Conservation (phyloP, 2,797 vertebrate species). For the Pangasius djambal region DNA sequence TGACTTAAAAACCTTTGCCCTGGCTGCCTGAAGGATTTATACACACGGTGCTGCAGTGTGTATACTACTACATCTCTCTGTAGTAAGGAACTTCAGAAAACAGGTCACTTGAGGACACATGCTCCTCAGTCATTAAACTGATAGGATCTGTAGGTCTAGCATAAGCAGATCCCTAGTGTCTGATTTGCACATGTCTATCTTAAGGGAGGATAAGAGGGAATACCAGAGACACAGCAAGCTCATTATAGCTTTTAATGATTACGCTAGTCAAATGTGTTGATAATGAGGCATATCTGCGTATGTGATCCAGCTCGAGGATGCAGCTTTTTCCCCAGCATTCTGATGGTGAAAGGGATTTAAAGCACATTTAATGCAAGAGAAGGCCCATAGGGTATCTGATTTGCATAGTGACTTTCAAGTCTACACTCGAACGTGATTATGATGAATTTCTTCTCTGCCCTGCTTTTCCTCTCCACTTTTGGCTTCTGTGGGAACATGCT, state of each 20-base stretch:
- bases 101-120: conserved; percentile 31
- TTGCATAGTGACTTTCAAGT: conserved; percentile 63
- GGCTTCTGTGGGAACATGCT: conserved; percentile 19
- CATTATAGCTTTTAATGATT: conserved; percentile 67
- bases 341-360: conserved; percentile 20
- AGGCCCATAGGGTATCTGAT: conserved; percentile 51
- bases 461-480: conserved; percentile 14
- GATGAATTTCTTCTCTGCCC: conserved; percentile 48
- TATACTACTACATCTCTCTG: conserved; percentile 23
- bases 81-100: conserved; percentile 32
- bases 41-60: conserved; percentile 66
- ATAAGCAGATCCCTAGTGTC: not conserved
- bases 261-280: conserved; percentile 66
- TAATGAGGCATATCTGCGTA: conserved; percentile 61
- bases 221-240: conserved; percentile 68
- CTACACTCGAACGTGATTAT: conserved; percentile 59
- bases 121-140: not conserved
- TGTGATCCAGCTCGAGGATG: not conserved
- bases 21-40: conserved; percentile 75
- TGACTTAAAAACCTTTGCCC: conserved; percentile 70
- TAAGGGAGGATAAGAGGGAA: conserved; percentile 64
- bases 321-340: conserved; percentile 1
- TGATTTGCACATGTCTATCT: conserved; percentile 26
- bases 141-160: not conserved
- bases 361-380: conserved; percentile 23